Evolutionary conservation across 2,113 vertebrate genomes (phyloP), one percentile per base, ranked within the genome.

Genomic region (Danio rerio): DNA sequence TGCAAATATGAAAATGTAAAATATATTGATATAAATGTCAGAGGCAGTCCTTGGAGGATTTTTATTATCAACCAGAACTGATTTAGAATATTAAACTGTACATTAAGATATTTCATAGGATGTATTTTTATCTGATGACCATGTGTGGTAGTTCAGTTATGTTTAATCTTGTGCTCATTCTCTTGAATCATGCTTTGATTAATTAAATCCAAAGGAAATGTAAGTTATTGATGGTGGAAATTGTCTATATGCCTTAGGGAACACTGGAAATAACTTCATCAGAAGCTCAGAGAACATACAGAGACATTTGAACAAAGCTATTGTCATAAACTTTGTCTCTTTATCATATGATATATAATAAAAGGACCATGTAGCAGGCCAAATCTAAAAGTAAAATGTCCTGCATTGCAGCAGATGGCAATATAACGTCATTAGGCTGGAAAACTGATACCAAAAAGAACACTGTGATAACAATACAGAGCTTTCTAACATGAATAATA

Each of bases 171-270:
- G 16, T 12, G 40, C 15, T 61, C 7, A n/a, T 1, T 31, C 9
- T 52, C 45, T 78, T 65, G 15, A 6, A 78, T 31, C 5, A 76
- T 61, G 6, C 61, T 47, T 16, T 4, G 3, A 78, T 78, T 78
- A 42, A 63, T 63, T 43, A 63, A 65, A 65, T 78, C 20, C 45
- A 78, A 52, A 65, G 76, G 59, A 78, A 53, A 52, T 53, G 47
- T 59, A 42, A 9, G 76, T 40, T 42, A 78, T 65, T 31, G 13
- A 65, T 50, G 47, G 49, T 53, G 49, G 13, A 78, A 66, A 66
- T 66, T 63, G 62, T 7, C 62, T 43, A 21, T 65, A 2, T 5
- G 18, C 74, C 18, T 18, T 1, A 47, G 43, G 56, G 74, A 62
- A 15, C 40, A 42, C 52, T 42, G 42, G 55, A 74, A 74, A 74